Evolutionary conservation across 2,797 vertebrate genomes (phyloP), one percentile per base, ranked within the genome.

Genomic region (Oreortyx pictus): DNA sequence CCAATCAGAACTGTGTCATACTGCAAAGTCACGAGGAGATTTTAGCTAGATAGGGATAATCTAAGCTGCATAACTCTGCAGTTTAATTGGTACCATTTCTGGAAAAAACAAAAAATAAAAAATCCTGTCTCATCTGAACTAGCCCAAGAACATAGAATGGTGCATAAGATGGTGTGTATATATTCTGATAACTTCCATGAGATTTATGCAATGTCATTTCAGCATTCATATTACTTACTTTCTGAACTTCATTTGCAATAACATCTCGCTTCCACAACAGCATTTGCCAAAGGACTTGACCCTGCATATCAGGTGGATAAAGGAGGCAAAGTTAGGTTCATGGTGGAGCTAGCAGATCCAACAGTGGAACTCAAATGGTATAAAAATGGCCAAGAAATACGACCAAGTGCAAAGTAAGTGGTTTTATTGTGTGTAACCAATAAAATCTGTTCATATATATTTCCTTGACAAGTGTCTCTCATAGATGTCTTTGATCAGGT

Each of bases 361-460:
- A 99, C 99, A 7, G 97, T 99, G 89, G 99, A 99, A 33, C 98
- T 99, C 84, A 99, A 99, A 97, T 99, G 99, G 99, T 99, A 99
- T 97, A 99, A 99, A 98, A 99, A 99, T 65, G 99, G 99, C 47
- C 99, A 99, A 93, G 99, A 99, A 97, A 99, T 99, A 95, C 98
- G 99, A 64, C 98, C 99, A 18, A 97, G 97, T 93, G 98, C 99
- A 87, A 99, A 99, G 99, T 99, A 99, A 97, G 99, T 98, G 78
- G 64, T 12, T 57, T 67, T 57, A 74, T 9, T 22, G 3, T 35
- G 20, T 6, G 18, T 56, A 49, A 80, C 11, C 14, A 79, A 61
- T 47, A 41, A 65, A 74, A 73, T 8, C 22, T 31, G 7, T 25
- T 31, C 11, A 31, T 9, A 3, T 7, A 9, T 39, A 25, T 6